phyloP scores from a whole-genome alignment of 2,888 invertebrate genomes.

The Leucozona laternaria region DNA sequence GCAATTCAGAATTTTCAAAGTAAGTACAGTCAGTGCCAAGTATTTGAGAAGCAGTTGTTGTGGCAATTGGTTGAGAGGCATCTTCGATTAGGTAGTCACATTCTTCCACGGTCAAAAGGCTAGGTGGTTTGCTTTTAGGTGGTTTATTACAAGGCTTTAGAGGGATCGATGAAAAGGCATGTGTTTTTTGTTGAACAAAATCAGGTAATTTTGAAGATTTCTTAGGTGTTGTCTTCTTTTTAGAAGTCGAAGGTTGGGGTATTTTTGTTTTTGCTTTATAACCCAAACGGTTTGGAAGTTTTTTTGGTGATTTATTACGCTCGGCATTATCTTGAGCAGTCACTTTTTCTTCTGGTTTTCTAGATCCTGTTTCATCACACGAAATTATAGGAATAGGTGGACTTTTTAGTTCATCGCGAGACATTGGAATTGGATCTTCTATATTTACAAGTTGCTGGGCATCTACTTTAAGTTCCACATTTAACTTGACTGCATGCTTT shows the following conservation, averaged over 20 bases:
- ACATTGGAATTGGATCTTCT: not conserved
- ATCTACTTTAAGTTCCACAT: constrained; percentile 9
- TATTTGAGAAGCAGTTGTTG: constrained; percentile 65
- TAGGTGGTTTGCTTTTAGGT: not conserved
- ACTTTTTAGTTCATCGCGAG: no score
- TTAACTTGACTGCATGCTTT: not conserved
- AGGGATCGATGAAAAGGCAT: constrained; percentile 49
- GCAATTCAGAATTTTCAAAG: constrained; percentile 59
- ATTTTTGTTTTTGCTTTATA: not conserved
- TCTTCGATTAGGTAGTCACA: constrained; percentile 41
- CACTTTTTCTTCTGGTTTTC: not conserved
- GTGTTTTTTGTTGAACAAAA: constrained; percentile 52
- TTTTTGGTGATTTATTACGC: not conserved
- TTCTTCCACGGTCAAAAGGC: constrained; percentile 19
- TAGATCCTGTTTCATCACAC: not conserved
- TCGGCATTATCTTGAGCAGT: not conserved
- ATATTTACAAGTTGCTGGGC: not conserved
- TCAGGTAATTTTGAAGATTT: constrained; percentile 27
- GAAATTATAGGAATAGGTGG: not conserved
- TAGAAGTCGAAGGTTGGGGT: not conserved
- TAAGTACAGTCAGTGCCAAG: constrained; percentile 65
- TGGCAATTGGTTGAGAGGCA: constrained; percentile 8
- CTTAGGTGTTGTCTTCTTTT: constrained; percentile 29
- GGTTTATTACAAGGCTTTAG: constrained; percentile 24
- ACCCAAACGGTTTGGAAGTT: not conserved